These are phyloP conservation scores for Hormaphis cornu DNA, from an alignment of 1,140 invertebrate species.

Conservation along the genomic window DNA sequence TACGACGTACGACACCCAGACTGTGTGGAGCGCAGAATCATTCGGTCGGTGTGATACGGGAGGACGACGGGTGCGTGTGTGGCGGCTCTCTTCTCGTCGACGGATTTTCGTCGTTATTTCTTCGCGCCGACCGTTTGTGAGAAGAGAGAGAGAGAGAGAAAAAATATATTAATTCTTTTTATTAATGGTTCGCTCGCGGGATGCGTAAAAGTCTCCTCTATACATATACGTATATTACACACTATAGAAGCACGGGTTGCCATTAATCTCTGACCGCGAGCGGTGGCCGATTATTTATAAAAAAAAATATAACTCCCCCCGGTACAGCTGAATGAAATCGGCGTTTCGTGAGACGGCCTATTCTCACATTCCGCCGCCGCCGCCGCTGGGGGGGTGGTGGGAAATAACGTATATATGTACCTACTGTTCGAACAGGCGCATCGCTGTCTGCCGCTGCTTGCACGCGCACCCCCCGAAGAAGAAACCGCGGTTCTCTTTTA, in stretches of 20 bases:
- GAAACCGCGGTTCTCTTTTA: constrained; percentile 15
- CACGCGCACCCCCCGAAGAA: background rate
- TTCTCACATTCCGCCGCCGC: background rate
- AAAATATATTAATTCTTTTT: background rate
- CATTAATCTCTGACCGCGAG: constrained; percentile 31
- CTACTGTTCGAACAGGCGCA: constrained; percentile 12
- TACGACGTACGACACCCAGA: no score
- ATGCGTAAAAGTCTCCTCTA: background rate
- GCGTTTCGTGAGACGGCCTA: background rate
- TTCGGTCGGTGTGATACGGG: no score
- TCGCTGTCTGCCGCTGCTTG: constrained; percentile 3
- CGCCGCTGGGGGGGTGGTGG: background rate
- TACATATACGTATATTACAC: no score
- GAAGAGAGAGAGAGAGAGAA: background rate
- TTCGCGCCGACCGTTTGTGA: background rate
- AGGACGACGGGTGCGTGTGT: no score
- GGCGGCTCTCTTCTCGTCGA: no score
- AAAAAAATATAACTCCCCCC: constrained; percentile 7
- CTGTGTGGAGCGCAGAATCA: no score
- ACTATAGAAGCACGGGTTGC: no score
- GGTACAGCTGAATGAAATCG: constrained; percentile 13
- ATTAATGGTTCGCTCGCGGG: background rate
- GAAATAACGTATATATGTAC: background rate
- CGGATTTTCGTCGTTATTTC: no score
- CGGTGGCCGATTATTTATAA: constrained; percentile 19